Percentiles rank a stretch among this genome's conserved stretches.
These are phyloP conservation scores for Eriocheir sinensis DNA, from an alignment of 1,140 invertebrate species.

Conservation along the genomic window DNA sequence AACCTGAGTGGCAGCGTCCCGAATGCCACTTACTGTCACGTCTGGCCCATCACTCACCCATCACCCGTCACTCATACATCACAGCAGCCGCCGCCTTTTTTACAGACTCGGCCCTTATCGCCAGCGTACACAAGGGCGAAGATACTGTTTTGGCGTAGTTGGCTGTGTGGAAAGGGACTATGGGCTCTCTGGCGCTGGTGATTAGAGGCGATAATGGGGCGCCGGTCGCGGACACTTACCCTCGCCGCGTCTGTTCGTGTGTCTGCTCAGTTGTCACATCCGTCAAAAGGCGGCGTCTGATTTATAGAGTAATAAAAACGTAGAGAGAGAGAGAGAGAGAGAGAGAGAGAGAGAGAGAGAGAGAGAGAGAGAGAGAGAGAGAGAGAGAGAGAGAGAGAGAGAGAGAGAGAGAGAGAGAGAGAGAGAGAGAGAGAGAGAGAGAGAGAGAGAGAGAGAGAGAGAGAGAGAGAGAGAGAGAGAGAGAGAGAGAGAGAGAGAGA, in stretches of 20 bases:
- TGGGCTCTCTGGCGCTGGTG: not conserved
- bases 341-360: not conserved
- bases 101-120: slow-evolving; percentile 33
- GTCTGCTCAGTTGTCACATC: slow-evolving; percentile 58
- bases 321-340: slow-evolving; percentile 57
- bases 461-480: not conserved
- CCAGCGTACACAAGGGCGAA: not conserved
- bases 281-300: slow-evolving; percentile 69
- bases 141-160: not conserved
- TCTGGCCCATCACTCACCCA: slow-evolving; percentile 59
- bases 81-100: not conserved
- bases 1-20: slow-evolving; percentile 51
- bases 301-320: slow-evolving; percentile 71
- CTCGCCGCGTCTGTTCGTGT: slow-evolving; percentile 34
- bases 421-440: not conserved
- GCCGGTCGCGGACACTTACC: not conserved
- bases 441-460: not conserved
- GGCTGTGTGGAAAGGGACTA: not conserved
- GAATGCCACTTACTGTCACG: slow-evolving; percentile 57
- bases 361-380: not conserved
- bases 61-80: slow-evolving; percentile 59
- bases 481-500: not conserved
- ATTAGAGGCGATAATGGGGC: slow-evolving; percentile 59
- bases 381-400: not conserved
- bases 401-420: not conserved